Conservation (phyloP, 2,797 vertebrate genomes). For the Crenichthys baileyi region DNA sequence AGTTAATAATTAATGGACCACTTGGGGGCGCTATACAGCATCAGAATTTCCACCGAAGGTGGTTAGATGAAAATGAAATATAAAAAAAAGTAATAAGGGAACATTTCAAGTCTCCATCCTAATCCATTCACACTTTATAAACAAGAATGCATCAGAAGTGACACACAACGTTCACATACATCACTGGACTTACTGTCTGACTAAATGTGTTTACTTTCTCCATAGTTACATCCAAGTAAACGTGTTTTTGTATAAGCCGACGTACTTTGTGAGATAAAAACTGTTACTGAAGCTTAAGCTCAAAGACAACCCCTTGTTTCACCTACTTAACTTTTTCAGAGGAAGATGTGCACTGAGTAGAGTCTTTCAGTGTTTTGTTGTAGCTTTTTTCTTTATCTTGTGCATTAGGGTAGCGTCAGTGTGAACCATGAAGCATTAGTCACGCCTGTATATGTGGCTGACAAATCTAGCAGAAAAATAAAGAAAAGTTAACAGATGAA, state of each 20-base stretch:
- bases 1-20: background rate
- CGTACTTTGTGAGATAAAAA: background rate
- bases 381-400: background rate
- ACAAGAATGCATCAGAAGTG: background rate
- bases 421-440: background rate
- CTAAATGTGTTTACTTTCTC: background rate
- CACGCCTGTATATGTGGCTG: background rate
- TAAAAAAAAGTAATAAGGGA: background rate
- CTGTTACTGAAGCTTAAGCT: background rate
- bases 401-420: background rate
- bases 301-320: background rate
- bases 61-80: background rate
- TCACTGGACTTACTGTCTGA: background rate
- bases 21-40: too few relatives aligned
- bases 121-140: too few relatives aligned
- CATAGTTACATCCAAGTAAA: background rate
- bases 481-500: background rate
- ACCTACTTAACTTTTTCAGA: background rate
- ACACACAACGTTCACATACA: background rate
- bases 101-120: background rate
- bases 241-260: background rate
- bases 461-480: background rate
- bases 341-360: background rate
- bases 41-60: too few relatives aligned
- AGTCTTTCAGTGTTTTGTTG: background rate